Evolutionary conservation across 2,797 vertebrate genomes (phyloP), one percentile per base, ranked within the genome.

Genomic region (Pantherophis alleghaniensis): DNA sequence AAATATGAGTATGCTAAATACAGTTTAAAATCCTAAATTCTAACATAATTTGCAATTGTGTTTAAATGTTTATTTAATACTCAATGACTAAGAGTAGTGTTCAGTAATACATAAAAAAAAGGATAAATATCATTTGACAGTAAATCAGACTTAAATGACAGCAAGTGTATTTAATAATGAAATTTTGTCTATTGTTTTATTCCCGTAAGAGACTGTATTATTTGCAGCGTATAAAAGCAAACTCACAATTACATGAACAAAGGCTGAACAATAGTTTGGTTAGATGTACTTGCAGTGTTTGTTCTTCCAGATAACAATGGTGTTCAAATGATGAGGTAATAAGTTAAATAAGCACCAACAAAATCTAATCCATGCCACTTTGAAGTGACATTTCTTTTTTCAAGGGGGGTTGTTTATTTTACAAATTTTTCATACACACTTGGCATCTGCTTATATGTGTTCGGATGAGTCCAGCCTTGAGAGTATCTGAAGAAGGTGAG

Each of bases 341-440:
- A 98, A 98, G 79, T 99, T 99, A 98, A 97, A 95, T 95, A 98
- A 99, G 99, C 99, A 99, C 99, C 98, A 98, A 97, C 47, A 87
- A 47, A 94, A 96, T 93, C 95, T 95, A 97, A 97, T 96, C 51
- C 92, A 89, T 95, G 90, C 60, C 86, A 92, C 88, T 61, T 22
- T 47, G n/a, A 90, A 51, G 53, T 32, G 37, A 47, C 37, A 79
- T 42, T 83, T 63, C 26, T 22, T 47, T 47, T 24, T 74, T 63
- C 3, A 3, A 0, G 22, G 86, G 32, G 59, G 20, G 83, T 63
- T 89, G 47, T 47, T 91, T 51, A 11, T 87, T 90, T 99, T 98
- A 99, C 97, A 99, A 96, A 98, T 99, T 99, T 98, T 99, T 99
- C 99, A 99, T 99, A 97, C 99, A 99, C 95, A 99, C 99, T 97